These are phyloP conservation scores for Apeira syringaria DNA, from an alignment of 2,888 invertebrate genomes.

Conservation along the genomic window DNA sequence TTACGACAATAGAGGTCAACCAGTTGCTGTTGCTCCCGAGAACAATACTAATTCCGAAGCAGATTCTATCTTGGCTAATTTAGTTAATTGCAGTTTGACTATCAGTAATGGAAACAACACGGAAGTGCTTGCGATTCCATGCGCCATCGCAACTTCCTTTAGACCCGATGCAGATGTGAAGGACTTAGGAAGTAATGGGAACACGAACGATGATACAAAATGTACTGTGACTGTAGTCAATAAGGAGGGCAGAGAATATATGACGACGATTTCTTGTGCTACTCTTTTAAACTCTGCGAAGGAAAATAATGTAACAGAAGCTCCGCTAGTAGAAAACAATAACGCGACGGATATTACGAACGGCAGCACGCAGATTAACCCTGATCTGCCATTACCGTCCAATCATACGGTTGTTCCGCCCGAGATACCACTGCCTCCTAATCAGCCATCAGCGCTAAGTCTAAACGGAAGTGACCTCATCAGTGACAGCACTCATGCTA, in stretches of 20 bases:
- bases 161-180: slow-evolving; percentile 72
- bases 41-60: slow-evolving; percentile 54
- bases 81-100: slow-evolving; percentile 74
- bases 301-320: slow-evolving; percentile 77
- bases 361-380: slow-evolving; percentile 18
- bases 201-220: slow-evolving; percentile 62
- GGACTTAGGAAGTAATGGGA: slow-evolving; percentile 47
- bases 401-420: slow-evolving; percentile 14
- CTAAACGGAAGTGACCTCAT: slow-evolving; percentile 39
- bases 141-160: slow-evolving; percentile 78
- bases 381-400: slow-evolving; percentile 1
- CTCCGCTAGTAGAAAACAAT: slow-evolving; percentile 38
- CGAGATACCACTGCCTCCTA: slow-evolving; percentile 29
- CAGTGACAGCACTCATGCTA: slow-evolving; percentile 29
- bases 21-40: slow-evolving; percentile 66
- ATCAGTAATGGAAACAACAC: slow-evolving; percentile 63
- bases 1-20: slow-evolving; percentile 75
- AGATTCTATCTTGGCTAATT: slow-evolving; percentile 68
- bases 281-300: slow-evolving; percentile 70
- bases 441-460: slow-evolving; percentile 47
- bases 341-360: slow-evolving; percentile 38
- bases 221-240: slow-evolving; percentile 72
- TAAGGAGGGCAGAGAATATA: slow-evolving; percentile 67
- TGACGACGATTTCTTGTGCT: slow-evolving; percentile 77
- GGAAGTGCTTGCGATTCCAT: slow-evolving; percentile 75